These are phyloP conservation scores for Zaprionus africanus DNA, from an alignment of 1,140 invertebrate genomes.

Conservation along the genomic window DNA sequence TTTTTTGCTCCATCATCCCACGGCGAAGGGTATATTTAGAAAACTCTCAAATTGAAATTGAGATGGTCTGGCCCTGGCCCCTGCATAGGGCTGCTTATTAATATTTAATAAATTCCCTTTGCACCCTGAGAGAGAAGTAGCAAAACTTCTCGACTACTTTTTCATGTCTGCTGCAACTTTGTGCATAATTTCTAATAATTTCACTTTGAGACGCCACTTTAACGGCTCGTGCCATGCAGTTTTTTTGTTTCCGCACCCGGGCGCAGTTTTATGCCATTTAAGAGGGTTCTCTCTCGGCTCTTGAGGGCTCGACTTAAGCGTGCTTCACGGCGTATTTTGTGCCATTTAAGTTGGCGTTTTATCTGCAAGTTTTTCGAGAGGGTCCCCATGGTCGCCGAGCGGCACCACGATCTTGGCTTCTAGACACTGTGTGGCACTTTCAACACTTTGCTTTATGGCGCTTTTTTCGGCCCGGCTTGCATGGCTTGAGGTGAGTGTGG, in stretches of 20 bases:
- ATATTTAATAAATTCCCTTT: constrained; percentile 32
- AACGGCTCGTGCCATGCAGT: constrained; percentile 16
- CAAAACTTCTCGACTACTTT: constrained; percentile 10
- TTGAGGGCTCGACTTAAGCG: constrained; percentile 22
- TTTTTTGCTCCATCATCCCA: background rate
- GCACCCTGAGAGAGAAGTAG: background rate
- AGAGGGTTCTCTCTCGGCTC: constrained; percentile 28
- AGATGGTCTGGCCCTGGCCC: constrained; percentile 8
- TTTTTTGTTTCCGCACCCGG: constrained; percentile 11
- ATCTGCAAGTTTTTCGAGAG: constrained; percentile 60
- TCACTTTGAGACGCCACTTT: constrained; percentile 27
- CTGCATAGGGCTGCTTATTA: constrained; percentile 7
- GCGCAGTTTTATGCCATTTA: constrained; percentile 40
- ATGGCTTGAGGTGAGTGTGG: background rate
- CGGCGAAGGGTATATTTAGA: background rate
- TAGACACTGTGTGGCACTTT: constrained; percentile 71
- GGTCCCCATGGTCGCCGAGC: background rate
- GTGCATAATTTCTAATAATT: constrained; percentile 50
- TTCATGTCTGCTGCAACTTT: constrained; percentile 38
- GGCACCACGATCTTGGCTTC: constrained; percentile 50
- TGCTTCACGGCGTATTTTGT: constrained; percentile 31
- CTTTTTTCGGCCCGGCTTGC: background rate
- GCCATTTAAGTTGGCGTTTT: constrained; percentile 51
- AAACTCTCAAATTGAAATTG: constrained; percentile 17
- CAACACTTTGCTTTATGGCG: constrained; percentile 68